Conservation (phyloP, 1,140 invertebrate genomes). For the Leptinotarsa defecta region DNA sequence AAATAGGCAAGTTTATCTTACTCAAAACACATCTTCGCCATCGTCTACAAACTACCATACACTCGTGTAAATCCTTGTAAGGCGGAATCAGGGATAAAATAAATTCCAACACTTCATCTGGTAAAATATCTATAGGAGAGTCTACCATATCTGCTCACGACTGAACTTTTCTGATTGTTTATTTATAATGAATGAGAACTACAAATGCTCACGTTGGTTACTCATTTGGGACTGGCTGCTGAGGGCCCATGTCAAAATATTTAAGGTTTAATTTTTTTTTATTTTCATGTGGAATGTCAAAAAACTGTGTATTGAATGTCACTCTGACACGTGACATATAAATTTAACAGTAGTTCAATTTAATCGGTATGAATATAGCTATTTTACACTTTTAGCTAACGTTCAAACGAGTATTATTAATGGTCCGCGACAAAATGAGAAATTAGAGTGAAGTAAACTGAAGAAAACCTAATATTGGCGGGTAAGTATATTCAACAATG, state of each 20-base stretch:
- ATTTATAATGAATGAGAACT: background rate
- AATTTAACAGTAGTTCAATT: no score
- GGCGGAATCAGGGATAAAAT: constrained; percentile 87
- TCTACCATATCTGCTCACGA: background rate
- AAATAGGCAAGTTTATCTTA: constrained; percentile 59
- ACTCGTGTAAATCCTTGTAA: constrained; percentile 85
- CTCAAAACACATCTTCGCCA: constrained; percentile 83
- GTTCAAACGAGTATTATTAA: no score
- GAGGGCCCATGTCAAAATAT: background rate
- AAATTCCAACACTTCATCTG: constrained; percentile 91
- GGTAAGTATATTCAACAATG: no score
- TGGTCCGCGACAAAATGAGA: no score
- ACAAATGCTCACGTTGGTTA: background rate
- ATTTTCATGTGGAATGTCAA: constrained; percentile 11
- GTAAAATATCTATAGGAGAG: constrained; percentile 59
- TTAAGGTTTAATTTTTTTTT: background rate
- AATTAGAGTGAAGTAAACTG: no score
- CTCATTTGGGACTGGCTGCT: constrained; percentile 12
- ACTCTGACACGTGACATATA: background rate
- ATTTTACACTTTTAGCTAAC: no score
- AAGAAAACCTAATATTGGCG: no score
- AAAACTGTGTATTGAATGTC: background rate
- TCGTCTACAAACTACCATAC: constrained; percentile 81
- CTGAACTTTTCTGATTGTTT: background rate
- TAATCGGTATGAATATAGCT: no score